These are phyloP conservation scores for Drosophila baimaii DNA, from an alignment of 1,140 invertebrate genomes.

Conservation along the genomic window DNA sequence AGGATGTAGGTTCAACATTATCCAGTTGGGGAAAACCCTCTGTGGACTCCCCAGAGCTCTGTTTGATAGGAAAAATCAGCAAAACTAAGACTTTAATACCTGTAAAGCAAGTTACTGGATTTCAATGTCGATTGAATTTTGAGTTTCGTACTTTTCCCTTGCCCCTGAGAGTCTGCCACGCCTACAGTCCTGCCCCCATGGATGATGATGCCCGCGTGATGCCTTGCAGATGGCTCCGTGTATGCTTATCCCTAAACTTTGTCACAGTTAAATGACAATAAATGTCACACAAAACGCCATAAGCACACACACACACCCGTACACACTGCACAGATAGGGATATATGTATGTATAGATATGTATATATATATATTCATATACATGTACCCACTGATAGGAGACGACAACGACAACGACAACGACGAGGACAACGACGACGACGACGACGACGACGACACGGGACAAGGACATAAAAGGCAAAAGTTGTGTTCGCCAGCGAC, in stretches of 20 bases:
- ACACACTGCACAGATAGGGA: neutral
- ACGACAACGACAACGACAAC: constrained; percentile 34
- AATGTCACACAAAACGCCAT: constrained; percentile 82
- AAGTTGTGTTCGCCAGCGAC: constrained; percentile 41
- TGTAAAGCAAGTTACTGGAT: constrained; percentile 6
- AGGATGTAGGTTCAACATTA: neutral
- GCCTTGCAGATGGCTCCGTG: constrained; percentile 35
- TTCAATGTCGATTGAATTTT: constrained; percentile 10
- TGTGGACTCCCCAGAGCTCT: neutral
- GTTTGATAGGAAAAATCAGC: neutral
- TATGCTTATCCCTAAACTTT: constrained; percentile 78
- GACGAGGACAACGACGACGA: constrained; percentile 20
- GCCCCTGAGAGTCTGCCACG: neutral
- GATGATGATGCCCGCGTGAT: constrained; percentile 11
- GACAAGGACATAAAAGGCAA: constrained; percentile 74
- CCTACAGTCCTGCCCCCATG: neutral
- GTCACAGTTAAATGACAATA: constrained; percentile 83
- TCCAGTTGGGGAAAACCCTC: too few species aligned
- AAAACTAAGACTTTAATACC: constrained; percentile 9
- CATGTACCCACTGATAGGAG: constrained; percentile 58
- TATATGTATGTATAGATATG: neutral
- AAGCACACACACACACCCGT: constrained; percentile 54
- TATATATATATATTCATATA: constrained; percentile 3
- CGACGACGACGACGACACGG: constrained; percentile 12
- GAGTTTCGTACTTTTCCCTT: neutral